Conservation (phyloP, 2,888 invertebrate species). For the Sesia apiformis region DNA sequence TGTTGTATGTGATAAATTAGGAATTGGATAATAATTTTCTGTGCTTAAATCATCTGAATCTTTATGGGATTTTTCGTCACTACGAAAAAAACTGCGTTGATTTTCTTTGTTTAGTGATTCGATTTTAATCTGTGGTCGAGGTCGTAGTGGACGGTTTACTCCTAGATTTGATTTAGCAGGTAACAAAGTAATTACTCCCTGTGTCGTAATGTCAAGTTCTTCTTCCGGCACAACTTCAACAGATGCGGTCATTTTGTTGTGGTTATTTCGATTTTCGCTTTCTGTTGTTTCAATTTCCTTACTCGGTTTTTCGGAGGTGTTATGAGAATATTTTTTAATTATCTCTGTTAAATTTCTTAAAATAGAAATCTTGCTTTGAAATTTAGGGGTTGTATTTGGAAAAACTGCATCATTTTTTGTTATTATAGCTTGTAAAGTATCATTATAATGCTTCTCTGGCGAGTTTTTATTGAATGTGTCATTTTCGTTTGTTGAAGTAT, state of each 20-base stretch:
- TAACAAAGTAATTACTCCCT: constrained; percentile 74
- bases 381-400: constrained; percentile 59
- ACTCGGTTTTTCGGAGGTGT: constrained; percentile 43
- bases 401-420: constrained; percentile 69
- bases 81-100: constrained; percentile 43
- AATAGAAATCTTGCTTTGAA: constrained; percentile 55
- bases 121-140: constrained; percentile 69
- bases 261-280: constrained; percentile 34
- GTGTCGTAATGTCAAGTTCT: constrained; percentile 51
- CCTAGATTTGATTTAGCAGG: constrained; percentile 88
- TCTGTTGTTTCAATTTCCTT: constrained; percentile 21
- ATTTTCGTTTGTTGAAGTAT: constrained; percentile 63
- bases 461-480: constrained; percentile 45
- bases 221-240: constrained; percentile 64
- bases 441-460: constrained; percentile 75
- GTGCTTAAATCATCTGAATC: constrained; percentile 33
- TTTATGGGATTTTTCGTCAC: constrained; percentile 23
- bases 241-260: constrained; percentile 50
- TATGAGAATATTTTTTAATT: constrained; percentile 76
- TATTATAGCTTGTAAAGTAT: constrained; percentile 77
- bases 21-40: constrained; percentile 31
- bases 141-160: constrained; percentile 80
- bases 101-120: constrained; percentile 44
- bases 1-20: constrained; percentile 23
- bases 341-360: constrained; percentile 78